Base-by-base conservation (phyloP, 2,797 vertebrate species). In the Mycteria americana region DNA sequence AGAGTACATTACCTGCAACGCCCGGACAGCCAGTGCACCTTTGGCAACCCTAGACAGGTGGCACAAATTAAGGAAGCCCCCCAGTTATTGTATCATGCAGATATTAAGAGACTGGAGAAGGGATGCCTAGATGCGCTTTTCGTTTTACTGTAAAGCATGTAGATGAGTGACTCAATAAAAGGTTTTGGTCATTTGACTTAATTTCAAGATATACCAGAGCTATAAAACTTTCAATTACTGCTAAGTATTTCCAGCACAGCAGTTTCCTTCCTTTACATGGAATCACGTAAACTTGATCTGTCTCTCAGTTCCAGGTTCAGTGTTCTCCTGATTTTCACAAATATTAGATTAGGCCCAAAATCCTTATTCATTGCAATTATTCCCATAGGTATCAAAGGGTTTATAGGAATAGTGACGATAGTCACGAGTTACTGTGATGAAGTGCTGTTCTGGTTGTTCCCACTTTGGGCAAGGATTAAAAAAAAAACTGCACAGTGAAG, bases 1-100 rank as follows among this genome's bases (percentile, higher is more conserved):
- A 28, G 15, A 62, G 41, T 13, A 23, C 9, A 6, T 31, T 21
- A 37, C 19, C 19, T 27, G 43, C 30, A 63, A 28, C 0, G 4
- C 25, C 50, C 2, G 2, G 17, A 19, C 11, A 45, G 39, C 0
- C 0, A 54, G 37, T 3, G 8, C 4, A 62, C 72, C 51, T 37
- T 65, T 31, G 63, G 43, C 27, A 74, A 39, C 23, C 14, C 7
- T 6, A n/a, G 23, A 12, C 39, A 60, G 28, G 18, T 13, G 23
- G 27, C 39, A 59, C 18, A 53, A 72, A 50, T 25, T 8, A 27
- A 25, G 30, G 39, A 88, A 81, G 9, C 8, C 5, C 33, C 65
- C 18, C 11, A 45, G 16, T 68, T 50, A 57, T 8, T 53, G 24
- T 16, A n/a, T 18, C 17, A 22, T 30, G n/a, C 8, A 62, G 37